Evolutionary conservation across 2,113 vertebrate species (phyloP).

Genomic region (Phalacrocorax aristotelis): DNA sequence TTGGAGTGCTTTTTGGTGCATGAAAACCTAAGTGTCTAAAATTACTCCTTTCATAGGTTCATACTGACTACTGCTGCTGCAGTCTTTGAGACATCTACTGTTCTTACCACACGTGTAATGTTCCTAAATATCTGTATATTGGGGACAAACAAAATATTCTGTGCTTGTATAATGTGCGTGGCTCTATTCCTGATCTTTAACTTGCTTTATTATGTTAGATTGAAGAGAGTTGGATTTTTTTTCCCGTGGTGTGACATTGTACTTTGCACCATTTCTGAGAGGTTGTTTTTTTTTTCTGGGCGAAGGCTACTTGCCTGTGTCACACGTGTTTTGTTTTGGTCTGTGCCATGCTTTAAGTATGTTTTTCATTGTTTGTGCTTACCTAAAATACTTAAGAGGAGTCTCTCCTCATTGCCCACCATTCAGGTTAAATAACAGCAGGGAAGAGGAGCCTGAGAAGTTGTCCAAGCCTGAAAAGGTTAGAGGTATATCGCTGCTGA

Average conservation of each 20-base stretch:
- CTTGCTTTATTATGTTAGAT: neutral
- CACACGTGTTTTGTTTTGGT: neutral
- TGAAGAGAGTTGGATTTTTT: neutral
- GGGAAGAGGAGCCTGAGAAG: neutral
- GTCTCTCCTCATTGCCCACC: neutral
- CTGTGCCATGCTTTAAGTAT: neutral
- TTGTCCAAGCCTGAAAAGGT: neutral
- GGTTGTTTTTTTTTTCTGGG: neutral
- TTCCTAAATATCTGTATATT: neutral
- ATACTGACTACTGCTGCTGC: neutral
- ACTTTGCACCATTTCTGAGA: neutral
- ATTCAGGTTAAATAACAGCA: neutral
- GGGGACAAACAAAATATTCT: neutral
- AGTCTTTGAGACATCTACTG: neutral
- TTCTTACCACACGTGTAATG: neutral
- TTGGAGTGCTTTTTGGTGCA: neutral
- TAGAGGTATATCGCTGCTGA: neutral
- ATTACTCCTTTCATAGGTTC: accelerated
- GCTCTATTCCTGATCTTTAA: neutral
- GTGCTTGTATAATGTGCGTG: neutral
- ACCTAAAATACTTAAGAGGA: neutral
- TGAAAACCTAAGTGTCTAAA: neutral
- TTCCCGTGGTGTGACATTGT: neutral
- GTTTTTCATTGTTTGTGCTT: neutral
- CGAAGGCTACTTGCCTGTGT: neutral